phyloP scores from a whole-genome alignment of 2,797 vertebrate genomes.

The Ara ararauna region DNA sequence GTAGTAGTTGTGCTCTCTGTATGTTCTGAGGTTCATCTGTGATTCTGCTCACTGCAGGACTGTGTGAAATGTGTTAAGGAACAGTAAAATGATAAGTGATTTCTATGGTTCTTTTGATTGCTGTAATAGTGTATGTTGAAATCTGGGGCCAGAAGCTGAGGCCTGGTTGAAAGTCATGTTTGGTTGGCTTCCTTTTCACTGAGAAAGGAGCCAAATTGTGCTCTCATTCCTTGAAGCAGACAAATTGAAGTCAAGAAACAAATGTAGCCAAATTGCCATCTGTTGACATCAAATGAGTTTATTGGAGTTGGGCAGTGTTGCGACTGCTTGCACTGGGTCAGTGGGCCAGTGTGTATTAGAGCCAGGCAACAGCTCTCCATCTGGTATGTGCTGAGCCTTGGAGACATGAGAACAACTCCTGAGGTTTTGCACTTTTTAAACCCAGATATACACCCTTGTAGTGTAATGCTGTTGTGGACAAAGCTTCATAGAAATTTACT shows the following conservation, averaged over 20 bases:
- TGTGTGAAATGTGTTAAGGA: constrained; percentile 60
- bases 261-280: neutral
- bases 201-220: constrained; percentile 55
- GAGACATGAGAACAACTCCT: neutral
- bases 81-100: constrained; percentile 50
- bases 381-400: neutral
- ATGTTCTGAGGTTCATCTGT: constrained; percentile 56
- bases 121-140: constrained; percentile 59
- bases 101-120: constrained; percentile 31
- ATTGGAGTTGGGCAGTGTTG: neutral
- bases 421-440: neutral
- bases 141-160: constrained; percentile 19
- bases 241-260: neutral
- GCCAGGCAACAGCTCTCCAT: neutral
- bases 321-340: neutral
- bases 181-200: constrained; percentile 21
- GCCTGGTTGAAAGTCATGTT: constrained; percentile 44
- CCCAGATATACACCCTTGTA: neutral
- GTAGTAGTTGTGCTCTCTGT: constrained; percentile 83
- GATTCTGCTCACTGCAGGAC: constrained; percentile 52
- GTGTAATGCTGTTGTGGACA: neutral
- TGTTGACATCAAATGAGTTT: neutral
- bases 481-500: neutral
- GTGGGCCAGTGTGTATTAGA: fast-evolving
- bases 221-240: constrained; percentile 22